Base-by-base conservation (phyloP, 2,113 vertebrate genomes). In the Lamprologus speciosus region DNA sequence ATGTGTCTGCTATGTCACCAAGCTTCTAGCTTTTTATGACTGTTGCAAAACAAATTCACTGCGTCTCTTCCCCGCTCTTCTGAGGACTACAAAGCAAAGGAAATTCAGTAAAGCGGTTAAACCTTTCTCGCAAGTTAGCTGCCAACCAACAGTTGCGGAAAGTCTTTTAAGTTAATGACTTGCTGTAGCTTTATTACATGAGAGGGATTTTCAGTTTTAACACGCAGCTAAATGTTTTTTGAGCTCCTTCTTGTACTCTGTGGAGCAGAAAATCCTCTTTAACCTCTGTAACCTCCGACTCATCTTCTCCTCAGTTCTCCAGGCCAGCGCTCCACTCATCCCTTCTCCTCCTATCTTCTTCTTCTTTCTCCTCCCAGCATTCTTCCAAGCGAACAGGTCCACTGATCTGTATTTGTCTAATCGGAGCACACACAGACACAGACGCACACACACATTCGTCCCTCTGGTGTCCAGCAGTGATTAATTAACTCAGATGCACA, bases 351-450 rank as follows among this genome's bases (percentile, higher is more conserved):
- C 31, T 14, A 55, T 19, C 19, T 12, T 88, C 35, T 9, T 88
- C 53, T 86, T 83, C 35, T 83, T 26, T 19, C n/a, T 6, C 75
- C 85, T 55, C 26, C 65, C 31, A 75, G 8, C n/a, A 17, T 35
- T 51, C 70, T 88, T 84, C 65, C 82, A 47, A n/a, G 70, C 45
- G 26, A 85, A 65, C 47, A 37, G 73, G 80, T 78, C 82, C 91
- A 89, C 92, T 87, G 85, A 85, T 96, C 92, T 92, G 91, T 47
- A 83, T 93, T 94, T 91, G 80, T 93, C 88, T 90, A 92, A 96
- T 85, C 86, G 89, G 84, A 73, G 53, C 51, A 42, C 42, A 23
- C 70, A 4, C 53, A 40, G 73, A 65, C 42, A 45, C 85, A 45
- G 78, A 80, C 1, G 50, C 53, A n/a, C 28, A 12, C 91, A 85